Percentiles rank a stretch among this genome's conserved stretches.
Evolutionary conservation across 2,797 vertebrate genomes (phyloP).

Genomic region (Pristis pectinata): DNA sequence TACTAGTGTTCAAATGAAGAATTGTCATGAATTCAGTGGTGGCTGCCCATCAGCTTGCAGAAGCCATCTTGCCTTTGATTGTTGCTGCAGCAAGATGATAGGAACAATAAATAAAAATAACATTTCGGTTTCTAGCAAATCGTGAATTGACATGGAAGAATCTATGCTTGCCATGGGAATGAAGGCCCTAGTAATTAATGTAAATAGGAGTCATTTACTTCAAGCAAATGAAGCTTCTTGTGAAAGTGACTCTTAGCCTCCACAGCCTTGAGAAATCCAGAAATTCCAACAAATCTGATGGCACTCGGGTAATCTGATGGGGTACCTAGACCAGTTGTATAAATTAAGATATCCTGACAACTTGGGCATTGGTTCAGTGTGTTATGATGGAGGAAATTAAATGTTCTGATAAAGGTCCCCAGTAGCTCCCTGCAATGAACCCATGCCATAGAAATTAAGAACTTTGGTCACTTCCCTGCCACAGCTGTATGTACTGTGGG

Average conservation of each 20-base stretch:
- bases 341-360: not conserved
- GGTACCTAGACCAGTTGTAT: not conserved
- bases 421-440: not conserved
- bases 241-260: not conserved
- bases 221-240: not conserved
- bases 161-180: not conserved
- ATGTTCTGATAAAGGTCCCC: not conserved
- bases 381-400: not conserved
- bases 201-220: not conserved
- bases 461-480: not conserved
- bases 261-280: not conserved
- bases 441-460: not conserved
- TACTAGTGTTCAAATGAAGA: not conserved
- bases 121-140: not conserved
- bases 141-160: not conserved
- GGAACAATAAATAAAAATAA: not conserved
- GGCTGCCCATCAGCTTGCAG: no score
- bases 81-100: not conserved
- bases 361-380: not conserved
- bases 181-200: not conserved
- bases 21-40: not conserved
- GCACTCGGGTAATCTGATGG: not conserved
- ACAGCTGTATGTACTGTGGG: not conserved
- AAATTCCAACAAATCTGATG: not conserved
- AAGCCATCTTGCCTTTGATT: not conserved